phyloP scores from a whole-genome alignment of 2,797 vertebrate genomes.

The Austrolebias charrua region DNA sequence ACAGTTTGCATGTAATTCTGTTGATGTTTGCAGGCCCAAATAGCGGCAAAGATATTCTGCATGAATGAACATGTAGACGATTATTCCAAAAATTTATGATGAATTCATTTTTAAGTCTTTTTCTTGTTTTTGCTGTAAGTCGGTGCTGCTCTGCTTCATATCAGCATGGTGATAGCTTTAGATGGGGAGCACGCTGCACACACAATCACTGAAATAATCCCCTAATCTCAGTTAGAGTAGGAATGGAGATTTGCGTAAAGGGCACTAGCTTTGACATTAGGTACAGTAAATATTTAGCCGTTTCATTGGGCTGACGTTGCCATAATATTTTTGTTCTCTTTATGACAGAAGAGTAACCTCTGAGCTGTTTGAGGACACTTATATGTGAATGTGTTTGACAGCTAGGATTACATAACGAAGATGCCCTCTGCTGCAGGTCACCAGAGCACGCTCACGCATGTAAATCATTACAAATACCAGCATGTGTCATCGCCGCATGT shows the following conservation, averaged over 20 bases:
- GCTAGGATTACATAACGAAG: constrained; percentile 65
- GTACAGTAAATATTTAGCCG: constrained; percentile 17
- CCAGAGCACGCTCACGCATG: constrained; percentile 20
- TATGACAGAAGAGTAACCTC: constrained; percentile 41
- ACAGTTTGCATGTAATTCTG: no score
- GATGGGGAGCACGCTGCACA: background rate
- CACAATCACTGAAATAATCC: no score
- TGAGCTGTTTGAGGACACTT: constrained; percentile 29
- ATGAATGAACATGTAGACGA: no score
- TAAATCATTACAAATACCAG: constrained; percentile 52
- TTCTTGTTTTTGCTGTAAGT: background rate
- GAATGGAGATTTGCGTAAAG: constrained; percentile 29
- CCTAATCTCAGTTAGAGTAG: constrained; percentile 1
- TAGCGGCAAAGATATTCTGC: no score
- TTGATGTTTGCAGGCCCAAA: no score
- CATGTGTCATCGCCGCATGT: constrained; percentile 14
- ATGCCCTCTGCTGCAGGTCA: constrained; percentile 66
- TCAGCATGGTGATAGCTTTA: background rate
- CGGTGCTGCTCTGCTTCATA: background rate
- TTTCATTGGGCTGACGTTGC: constrained; percentile 31
- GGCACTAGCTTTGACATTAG: constrained; percentile 7
- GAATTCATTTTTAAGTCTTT: background rate
- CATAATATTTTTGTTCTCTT: constrained; percentile 33
- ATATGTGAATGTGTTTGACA: constrained; percentile 60
- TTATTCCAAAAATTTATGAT: no score